Evolutionary conservation across 2,113 vertebrate genomes (phyloP).

Genomic region (Peromyscus leucopus): DNA sequence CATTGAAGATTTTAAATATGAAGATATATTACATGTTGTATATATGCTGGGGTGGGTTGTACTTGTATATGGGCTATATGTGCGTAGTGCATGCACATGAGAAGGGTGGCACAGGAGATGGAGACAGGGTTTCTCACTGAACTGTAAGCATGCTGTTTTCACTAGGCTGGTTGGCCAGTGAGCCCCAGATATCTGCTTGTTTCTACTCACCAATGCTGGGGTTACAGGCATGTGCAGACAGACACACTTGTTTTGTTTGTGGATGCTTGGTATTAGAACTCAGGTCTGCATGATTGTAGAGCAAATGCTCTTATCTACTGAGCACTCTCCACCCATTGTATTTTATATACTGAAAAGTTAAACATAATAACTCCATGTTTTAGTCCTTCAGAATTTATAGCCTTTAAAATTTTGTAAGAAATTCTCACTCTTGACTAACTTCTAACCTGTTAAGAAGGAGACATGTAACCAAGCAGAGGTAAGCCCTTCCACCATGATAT

Average conservation of each 20-base stretch:
- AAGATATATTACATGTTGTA: background rate
- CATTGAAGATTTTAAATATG: background rate
- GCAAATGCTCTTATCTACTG: background rate
- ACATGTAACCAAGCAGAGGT: constrained; percentile 72
- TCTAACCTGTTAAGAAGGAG: constrained; percentile 77
- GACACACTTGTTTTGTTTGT: background rate
- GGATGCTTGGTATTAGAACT: too few species aligned
- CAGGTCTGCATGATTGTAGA: background rate
- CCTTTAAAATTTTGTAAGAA: constrained; percentile 66
- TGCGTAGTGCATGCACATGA: background rate
- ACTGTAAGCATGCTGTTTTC: background rate
- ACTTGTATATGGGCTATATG: background rate
- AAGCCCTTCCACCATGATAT: constrained; percentile 71
- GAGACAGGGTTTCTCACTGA: background rate
- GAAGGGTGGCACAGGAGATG: background rate
- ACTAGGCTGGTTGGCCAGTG: background rate
- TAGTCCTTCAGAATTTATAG: constrained; percentile 22
- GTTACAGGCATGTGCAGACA: background rate
- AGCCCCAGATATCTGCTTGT: background rate
- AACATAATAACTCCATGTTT: background rate
- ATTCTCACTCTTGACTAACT: constrained; percentile 78
- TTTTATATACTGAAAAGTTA: constrained; percentile 54
- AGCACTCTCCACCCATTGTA: background rate
- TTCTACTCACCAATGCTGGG: background rate
- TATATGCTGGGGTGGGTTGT: too few species aligned